Evolutionary conservation across 1,140 invertebrate genomes (phyloP).

Genomic region (Diorhabda carinulata): DNA sequence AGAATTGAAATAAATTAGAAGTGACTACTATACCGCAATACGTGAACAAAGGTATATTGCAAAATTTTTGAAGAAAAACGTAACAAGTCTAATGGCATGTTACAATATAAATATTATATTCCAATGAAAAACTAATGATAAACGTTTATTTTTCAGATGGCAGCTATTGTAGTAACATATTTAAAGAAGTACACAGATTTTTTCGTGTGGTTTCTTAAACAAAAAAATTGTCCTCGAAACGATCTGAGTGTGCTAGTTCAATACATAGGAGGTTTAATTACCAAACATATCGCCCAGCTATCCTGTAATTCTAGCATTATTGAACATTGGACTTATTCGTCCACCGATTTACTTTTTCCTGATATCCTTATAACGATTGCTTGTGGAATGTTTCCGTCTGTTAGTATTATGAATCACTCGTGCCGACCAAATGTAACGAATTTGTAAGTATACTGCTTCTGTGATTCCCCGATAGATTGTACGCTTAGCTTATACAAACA

Average conservation of each 20-base stretch:
- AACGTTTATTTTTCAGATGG: constrained; percentile 52
- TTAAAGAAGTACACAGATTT: constrained; percentile 54
- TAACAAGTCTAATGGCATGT: no score
- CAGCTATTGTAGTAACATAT: constrained; percentile 55
- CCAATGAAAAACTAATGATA: no score
- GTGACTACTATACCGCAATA: no score
- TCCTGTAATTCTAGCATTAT: constrained; percentile 66
- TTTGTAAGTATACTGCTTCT: constrained; percentile 54
- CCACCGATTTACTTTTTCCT: constrained; percentile 34
- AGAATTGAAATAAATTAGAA: no score
- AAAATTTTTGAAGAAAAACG: no score
- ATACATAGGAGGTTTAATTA: constrained; percentile 57
- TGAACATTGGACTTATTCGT: constrained; percentile 36
- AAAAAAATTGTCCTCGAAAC: constrained; percentile 30
- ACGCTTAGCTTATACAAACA: no score
- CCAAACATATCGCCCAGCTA: constrained; percentile 71
- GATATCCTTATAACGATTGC: constrained; percentile 62
- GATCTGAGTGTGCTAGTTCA: constrained; percentile 48
- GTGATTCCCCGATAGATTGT: background rate
- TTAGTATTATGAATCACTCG: constrained; percentile 87
- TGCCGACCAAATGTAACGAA: constrained; percentile 80
- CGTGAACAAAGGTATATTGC: no score
- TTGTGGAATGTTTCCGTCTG: constrained; percentile 82
- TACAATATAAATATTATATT: no score
- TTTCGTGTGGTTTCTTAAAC: constrained; percentile 43